Base-by-base conservation (phyloP, 2,888 invertebrate genomes). In the Ennomos fuscantarius region DNA sequence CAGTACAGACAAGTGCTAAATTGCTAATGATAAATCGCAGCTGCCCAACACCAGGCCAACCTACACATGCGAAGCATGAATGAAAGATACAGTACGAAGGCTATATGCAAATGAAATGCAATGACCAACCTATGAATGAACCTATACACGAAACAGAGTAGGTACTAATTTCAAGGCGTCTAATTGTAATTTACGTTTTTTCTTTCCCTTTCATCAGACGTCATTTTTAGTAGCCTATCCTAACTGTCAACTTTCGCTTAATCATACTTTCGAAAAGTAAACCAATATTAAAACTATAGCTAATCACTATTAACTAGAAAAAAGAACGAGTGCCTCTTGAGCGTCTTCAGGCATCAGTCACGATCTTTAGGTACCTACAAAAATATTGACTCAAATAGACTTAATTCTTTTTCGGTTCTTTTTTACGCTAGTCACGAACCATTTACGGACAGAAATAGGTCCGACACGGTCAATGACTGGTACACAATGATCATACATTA, bases 391-490 rank as follows among this genome's bases (percentile, higher is more conserved):
- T 55, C 47, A 12, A 24, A 32, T 34, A 11, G 10, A 45, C 8
- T 36, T 10, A n/a, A 9, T n/a, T 11, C 43, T 55, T 50, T 51
- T 51, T 51, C 42, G 11, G 12, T n/a, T 15, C 34, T 34, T 36
- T 47, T 48, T 52, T 12, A 43, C 37, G 51, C 11, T 13, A 44
- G 45, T 54, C 58, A 59, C 53, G 58, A 54, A 34, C 15, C 42
- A 11, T 58, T 58, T 52, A 11, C 47, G 41, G 32, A 56, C 43
- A 48, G 35, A 63, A 54, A 58, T 53, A 53, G 55, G 55, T 54
- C 42, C 46, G 57, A 59, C 67, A 63, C 63, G 67, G 63, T 44
- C 68, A 54, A 60, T 60, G 60, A 45, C 58, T 49, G 50, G 41
- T 50, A 12, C 50, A 63, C 68, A 68, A 65, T 61, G 54, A 63